These are phyloP conservation scores for Teinopalpus imperialis DNA, from an alignment of 2,888 invertebrate genomes.

Conservation along the genomic window DNA sequence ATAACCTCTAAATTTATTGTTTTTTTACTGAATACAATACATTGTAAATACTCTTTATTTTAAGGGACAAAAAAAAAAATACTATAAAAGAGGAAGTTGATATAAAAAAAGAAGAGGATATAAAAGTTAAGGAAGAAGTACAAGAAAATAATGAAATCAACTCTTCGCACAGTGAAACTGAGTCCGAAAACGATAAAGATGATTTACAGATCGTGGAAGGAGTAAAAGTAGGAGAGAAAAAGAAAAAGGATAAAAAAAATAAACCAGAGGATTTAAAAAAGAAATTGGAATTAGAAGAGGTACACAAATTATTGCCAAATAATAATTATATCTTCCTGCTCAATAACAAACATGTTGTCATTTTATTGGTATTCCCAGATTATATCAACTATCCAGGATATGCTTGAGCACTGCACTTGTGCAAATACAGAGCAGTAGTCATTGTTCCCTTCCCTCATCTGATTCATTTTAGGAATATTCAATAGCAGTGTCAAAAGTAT, in stretches of 20 bases:
- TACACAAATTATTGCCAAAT: too few relatives aligned
- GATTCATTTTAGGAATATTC: too few relatives aligned
- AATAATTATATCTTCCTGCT: too few relatives aligned
- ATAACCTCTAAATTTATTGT: constrained; percentile 40
- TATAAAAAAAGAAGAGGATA: constrained; percentile 44
- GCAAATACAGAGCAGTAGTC: too few relatives aligned
- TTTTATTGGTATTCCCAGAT: too few relatives aligned
- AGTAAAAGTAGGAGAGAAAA: constrained; percentile 63
- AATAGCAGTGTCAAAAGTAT: too few relatives aligned
- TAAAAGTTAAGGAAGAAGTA: constrained; percentile 45
- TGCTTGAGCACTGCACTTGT: too few relatives aligned
- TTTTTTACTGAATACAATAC: background rate
- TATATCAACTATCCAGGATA: too few relatives aligned
- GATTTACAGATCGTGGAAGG: constrained; percentile 68
- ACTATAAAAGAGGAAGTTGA: constrained; percentile 41
- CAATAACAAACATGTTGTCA: too few relatives aligned
- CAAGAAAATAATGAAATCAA: constrained; percentile 29
- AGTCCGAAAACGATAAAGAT: constrained; percentile 29
- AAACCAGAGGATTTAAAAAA: constrained; percentile 72
- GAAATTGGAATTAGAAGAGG: constrained; percentile 70
- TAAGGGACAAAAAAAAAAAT: constrained; percentile 33
- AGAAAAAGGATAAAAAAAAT: constrained; percentile 63
- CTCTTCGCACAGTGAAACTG: constrained; percentile 29
- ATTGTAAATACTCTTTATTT: constrained; percentile 4
- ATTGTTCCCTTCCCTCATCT: too few relatives aligned